Evolutionary conservation across 2,888 invertebrate species (phyloP).

Genomic region (Penaeus monodon): DNA sequence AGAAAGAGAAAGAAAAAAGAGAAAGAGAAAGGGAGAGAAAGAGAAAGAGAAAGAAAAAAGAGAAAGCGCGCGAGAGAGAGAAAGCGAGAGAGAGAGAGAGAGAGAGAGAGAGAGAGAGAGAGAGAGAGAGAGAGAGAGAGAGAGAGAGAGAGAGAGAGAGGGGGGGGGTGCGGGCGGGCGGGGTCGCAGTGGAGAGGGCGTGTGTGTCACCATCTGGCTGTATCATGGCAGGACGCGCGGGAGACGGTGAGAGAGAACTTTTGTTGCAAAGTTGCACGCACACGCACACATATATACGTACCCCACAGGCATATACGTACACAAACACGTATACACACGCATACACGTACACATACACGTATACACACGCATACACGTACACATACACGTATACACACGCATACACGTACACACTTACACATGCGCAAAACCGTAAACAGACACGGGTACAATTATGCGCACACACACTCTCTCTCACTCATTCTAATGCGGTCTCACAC

Average conservation of each 20-base stretch:
- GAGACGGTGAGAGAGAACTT: no score
- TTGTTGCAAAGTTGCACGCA: no score
- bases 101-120: background rate
- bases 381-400: background rate
- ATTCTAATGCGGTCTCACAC: no score
- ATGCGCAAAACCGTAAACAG: no score
- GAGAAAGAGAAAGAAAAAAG: background rate
- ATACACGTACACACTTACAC: background rate
- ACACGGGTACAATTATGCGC: no score
- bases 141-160: no score
- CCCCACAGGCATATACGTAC: background rate
- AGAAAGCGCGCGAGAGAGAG: background rate
- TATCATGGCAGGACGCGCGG: no score
- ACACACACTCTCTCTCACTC: no score
- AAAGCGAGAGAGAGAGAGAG: background rate
- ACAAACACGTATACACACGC: background rate
- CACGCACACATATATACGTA: background rate
- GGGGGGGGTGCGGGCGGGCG: no score
- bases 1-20: constrained; percentile 8
- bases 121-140: no score
- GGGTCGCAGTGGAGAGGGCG: no score
- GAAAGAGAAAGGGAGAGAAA: background rate
- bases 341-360: background rate
- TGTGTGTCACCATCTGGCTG: no score
- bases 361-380: background rate